Conservation (phyloP, 2,797 vertebrate genomes). For the Gymnocypris eckloni region DNA sequence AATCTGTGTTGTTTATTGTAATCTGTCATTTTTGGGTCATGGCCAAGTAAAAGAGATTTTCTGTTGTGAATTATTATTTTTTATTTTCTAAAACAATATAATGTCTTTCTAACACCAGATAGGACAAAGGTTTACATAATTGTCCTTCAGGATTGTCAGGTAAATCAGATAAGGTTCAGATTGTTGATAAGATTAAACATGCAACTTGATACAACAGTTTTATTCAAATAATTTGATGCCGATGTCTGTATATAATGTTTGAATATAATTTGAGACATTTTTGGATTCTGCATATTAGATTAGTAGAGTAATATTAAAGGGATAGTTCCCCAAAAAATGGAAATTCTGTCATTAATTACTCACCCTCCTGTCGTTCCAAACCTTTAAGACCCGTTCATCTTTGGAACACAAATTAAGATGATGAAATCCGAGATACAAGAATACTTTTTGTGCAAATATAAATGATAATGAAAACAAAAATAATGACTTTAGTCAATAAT, state of each 20-base stretch:
- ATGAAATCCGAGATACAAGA: too few relatives aligned
- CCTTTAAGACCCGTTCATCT: too few relatives aligned
- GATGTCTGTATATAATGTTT: not conserved
- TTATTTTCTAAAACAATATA: not conserved
- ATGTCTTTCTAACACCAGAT: not conserved
- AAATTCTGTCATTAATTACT: too few relatives aligned
- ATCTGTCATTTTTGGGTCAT: not conserved
- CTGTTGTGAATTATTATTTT: too few relatives aligned
- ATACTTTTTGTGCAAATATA: too few relatives aligned
- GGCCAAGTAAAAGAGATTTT: not conserved
- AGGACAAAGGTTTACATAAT: not conserved
- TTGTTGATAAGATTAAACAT: conserved; percentile 25
- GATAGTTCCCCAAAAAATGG: too few relatives aligned
- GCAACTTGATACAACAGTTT: not conserved
- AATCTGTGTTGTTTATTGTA: not conserved
- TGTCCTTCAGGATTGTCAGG: conserved; percentile 5
- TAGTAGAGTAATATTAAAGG: too few relatives aligned
- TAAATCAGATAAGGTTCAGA: not conserved
- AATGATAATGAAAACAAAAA: too few relatives aligned
- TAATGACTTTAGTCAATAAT: too few relatives aligned
- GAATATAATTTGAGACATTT: not conserved
- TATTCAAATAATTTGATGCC: not conserved
- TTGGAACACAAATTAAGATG: too few relatives aligned
- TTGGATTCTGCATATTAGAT: too few relatives aligned
- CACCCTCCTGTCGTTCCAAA: too few relatives aligned